Conservation (phyloP, 35 echinoderm and acorn worm genomes). For the Amphiura filiformis region DNA sequence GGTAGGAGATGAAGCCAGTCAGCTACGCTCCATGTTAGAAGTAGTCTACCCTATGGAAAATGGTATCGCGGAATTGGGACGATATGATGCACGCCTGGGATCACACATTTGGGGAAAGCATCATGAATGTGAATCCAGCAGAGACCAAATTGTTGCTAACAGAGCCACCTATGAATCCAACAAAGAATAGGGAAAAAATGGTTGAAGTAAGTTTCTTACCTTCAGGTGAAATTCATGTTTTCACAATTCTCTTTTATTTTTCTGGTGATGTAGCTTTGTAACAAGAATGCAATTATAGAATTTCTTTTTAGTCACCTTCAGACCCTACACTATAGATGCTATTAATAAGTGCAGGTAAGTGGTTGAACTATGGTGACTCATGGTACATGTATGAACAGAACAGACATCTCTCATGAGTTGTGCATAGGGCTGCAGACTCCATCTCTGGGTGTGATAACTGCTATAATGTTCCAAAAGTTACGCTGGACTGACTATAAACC, state of each 20-base stretch:
- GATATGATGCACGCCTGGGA: slow-evolving; percentile 99
- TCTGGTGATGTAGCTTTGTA: no score
- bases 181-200: slow-evolving; percentile 97
- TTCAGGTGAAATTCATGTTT: no score
- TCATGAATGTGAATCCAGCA: slow-evolving; percentile 61
- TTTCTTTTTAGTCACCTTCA: no score
- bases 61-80: slow-evolving; percentile 98
- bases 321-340: no score
- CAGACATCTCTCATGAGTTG: no score
- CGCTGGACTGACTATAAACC: slow-evolving; percentile 81
- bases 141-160: slow-evolving; percentile 83
- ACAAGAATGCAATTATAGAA: no score
- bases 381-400: no score
- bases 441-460: not conserved
- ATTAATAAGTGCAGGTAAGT: no score
- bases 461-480: slow-evolving; percentile 47
- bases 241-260: no score
- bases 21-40: slow-evolving; percentile 98
- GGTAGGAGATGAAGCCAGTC: slow-evolving; percentile 97
- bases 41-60: slow-evolving; percentile 99
- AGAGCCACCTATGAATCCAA: slow-evolving; percentile 98
- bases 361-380: no score
- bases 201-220: slow-evolving; percentile 63
- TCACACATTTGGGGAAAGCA: slow-evolving; percentile 81
- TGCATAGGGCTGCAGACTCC: no score